Evolutionary conservation across 2,797 vertebrate species (phyloP).

Genomic region (Carcharodon carcharias): DNA sequence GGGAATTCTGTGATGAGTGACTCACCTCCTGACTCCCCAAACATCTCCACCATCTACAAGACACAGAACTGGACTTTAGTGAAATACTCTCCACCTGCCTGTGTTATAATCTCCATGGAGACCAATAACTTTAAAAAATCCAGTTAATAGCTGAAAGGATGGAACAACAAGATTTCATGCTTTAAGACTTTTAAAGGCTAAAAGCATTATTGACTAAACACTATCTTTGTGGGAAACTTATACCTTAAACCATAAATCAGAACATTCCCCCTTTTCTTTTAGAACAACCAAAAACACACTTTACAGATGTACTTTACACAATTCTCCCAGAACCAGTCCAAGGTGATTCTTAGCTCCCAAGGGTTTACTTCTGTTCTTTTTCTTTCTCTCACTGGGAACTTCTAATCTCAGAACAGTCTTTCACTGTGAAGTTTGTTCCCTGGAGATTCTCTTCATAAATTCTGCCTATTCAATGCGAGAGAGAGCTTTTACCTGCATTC

Average conservation of each 20-base stretch:
- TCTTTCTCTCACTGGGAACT: background rate
- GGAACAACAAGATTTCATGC: no score
- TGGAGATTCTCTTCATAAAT: background rate
- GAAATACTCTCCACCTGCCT: background rate
- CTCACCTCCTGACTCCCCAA: no score
- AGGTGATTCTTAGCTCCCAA: background rate
- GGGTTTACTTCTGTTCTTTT: background rate
- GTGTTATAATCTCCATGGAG: background rate
- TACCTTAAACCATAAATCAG: no score
- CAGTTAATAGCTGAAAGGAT: background rate
- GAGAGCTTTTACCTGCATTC: background rate
- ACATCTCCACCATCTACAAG: no score
- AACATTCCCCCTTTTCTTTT: background rate
- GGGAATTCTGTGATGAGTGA: no score
- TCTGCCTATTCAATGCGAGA: background rate
- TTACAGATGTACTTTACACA: background rate
- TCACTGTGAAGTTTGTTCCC: background rate
- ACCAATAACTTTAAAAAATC: no score
- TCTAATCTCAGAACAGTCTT: background rate
- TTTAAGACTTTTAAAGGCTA: no score
- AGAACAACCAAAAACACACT: background rate
- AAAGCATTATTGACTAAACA: no score
- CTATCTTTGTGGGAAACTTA: no score
- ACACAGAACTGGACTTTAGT: background rate
- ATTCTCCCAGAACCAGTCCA: background rate